Conservation (phyloP, 2,888 invertebrate genomes). For the Xanthorhoe designata region DNA sequence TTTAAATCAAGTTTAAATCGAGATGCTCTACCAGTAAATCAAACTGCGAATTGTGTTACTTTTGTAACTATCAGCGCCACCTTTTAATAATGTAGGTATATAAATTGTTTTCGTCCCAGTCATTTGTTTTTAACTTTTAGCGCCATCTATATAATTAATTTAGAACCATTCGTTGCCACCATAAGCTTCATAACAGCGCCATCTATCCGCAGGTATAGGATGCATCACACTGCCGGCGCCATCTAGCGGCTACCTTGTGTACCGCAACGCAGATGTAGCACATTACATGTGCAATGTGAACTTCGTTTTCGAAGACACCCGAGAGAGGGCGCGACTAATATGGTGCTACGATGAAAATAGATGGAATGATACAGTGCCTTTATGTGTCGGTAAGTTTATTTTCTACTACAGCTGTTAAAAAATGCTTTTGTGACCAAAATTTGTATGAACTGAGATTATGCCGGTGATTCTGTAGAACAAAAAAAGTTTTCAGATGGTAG, state of each 20-base stretch:
- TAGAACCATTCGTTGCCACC: neutral
- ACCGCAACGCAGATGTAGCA: slow-evolving; percentile 87
- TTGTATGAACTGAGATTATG: no score
- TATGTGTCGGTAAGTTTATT: slow-evolving; percentile 87
- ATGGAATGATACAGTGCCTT: slow-evolving; percentile 87
- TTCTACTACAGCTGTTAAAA: neutral
- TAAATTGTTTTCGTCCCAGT: neutral
- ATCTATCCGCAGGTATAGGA: slow-evolving; percentile 85
- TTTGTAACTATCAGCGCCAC: slow-evolving; percentile 16
- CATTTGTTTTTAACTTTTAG: neutral
- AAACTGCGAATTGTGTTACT: no score
- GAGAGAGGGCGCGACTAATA: slow-evolving; percentile 85
- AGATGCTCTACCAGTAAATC: no score
- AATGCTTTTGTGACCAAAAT: neutral
- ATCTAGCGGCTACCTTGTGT: slow-evolving; percentile 88
- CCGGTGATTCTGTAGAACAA: no score
- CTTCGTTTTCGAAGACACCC: slow-evolving; percentile 89
- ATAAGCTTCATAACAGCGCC: slow-evolving; percentile 40
- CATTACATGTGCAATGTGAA: slow-evolving; percentile 90
- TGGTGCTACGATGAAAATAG: slow-evolving; percentile 87
- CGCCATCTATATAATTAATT: slow-evolving; percentile 20
- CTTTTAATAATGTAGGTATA: neutral
- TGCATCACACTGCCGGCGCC: slow-evolving; percentile 88
- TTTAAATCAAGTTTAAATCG: no score
- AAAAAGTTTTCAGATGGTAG: no score